phyloP scores from a whole-genome alignment of 2,888 invertebrate genomes.

The Alcis repandata region DNA sequence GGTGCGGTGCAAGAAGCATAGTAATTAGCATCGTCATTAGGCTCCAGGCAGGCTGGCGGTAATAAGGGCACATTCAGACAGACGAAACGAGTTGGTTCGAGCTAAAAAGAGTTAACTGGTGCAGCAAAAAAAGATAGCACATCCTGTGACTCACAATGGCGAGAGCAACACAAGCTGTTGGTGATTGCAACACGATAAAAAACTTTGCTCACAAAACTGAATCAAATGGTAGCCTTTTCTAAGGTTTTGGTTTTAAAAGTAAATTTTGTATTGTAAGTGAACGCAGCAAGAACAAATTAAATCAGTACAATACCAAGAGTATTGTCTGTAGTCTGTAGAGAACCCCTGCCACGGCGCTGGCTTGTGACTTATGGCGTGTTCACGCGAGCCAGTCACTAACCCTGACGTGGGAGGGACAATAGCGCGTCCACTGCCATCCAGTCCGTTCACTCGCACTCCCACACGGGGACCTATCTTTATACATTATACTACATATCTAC shows the following conservation, averaged over 20 bases:
- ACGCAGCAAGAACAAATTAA: background rate
- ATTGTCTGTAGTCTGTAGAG: background rate
- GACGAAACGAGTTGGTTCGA: conserved; percentile 15
- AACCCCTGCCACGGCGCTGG: background rate
- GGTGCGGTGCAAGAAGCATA: conserved; percentile 22
- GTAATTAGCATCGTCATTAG: conserved; percentile 37
- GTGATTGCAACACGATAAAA: background rate
- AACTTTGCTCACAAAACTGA: too few species aligned
- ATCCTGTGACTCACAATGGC: conserved; percentile 6
- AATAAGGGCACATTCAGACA: conserved; percentile 18
- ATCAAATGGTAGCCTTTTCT: too few species aligned
- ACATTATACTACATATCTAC: background rate
- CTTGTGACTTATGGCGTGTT: conserved; percentile 27
- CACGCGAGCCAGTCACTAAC: conserved; percentile 30
- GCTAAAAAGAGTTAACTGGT: conserved; percentile 3
- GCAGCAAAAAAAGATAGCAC: background rate
- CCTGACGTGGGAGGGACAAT: conserved; percentile 43
- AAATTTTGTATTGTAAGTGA: background rate
- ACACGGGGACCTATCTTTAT: conserved; percentile 38
- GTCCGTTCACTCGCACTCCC: conserved; percentile 64
- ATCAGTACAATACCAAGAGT: conserved; percentile 1
- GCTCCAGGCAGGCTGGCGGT: conserved; percentile 23
- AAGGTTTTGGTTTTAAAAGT: background rate
- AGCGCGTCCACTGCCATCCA: conserved; percentile 41
- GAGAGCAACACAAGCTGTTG: background rate